Percentiles rank a stretch among this genome's conserved stretches.
Conservation (phyloP, 2,797 vertebrate species). For the Myotis pilosus region DNA sequence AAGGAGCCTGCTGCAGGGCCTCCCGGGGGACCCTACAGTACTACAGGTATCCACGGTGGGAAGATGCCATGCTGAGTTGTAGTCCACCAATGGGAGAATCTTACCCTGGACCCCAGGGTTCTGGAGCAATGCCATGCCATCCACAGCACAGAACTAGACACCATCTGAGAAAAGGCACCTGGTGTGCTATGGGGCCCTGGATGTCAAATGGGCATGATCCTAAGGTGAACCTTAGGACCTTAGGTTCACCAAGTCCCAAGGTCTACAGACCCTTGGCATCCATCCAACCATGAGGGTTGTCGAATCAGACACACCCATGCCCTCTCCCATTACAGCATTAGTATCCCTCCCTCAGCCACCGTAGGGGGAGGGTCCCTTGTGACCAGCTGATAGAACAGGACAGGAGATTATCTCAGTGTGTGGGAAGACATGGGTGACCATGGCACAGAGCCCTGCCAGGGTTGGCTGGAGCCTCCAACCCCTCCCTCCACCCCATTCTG, state of each 20-base stretch:
- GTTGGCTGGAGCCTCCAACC: neutral
- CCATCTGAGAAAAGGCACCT: neutral
- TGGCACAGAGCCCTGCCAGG: no score
- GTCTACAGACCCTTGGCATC: neutral
- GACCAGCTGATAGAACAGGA: neutral
- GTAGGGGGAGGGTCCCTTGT: neutral
- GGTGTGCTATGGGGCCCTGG: no score
- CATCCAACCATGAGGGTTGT: accelerated
- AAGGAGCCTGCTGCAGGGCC: accelerated
- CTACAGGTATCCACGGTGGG: no score
- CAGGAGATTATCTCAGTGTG: neutral
- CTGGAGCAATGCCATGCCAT: neutral
- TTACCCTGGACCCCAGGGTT: neutral
- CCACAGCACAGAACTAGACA: neutral
- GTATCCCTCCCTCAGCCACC: neutral
- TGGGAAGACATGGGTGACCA: neutral
- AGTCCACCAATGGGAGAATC: accelerated
- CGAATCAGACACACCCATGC: neutral
- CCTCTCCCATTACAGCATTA: neutral
- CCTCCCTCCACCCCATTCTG: no score
- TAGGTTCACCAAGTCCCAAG: neutral
- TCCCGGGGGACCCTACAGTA: accelerated
- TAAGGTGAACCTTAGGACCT: no score
- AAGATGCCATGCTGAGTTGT: neutral
- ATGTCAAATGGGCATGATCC: neutral